Evolutionary conservation across 2,797 vertebrate genomes (phyloP).

Genomic region (Diplodus puntazzo): DNA sequence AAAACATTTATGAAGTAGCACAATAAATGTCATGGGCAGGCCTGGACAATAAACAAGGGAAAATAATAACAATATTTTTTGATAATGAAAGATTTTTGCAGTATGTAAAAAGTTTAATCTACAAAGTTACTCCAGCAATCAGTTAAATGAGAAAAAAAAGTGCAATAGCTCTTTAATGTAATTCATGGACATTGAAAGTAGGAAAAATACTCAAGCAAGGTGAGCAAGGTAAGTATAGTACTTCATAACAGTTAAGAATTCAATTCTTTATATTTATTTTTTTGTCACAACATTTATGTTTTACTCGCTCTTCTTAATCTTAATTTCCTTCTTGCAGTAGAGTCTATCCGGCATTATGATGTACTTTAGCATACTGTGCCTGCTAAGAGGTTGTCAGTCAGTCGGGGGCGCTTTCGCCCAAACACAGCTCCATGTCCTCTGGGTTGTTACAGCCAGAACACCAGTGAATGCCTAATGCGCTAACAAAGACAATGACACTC

Average conservation of each 20-base stretch:
- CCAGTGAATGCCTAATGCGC: slow-evolving; percentile 68
- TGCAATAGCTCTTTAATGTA: neutral
- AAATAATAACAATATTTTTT: no score
- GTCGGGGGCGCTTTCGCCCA: slow-evolving; percentile 36
- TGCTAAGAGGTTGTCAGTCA: slow-evolving; percentile 7
- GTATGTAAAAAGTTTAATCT: neutral
- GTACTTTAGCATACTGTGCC: neutral
- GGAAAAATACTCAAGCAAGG: neutral
- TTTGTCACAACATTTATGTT: neutral
- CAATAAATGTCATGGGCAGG: neutral
- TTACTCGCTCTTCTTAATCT: neutral
- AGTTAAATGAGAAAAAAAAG: neutral
- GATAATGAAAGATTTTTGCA: neutral
- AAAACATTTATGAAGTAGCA: no score
- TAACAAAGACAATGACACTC: slow-evolving; percentile 78
- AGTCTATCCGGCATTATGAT: neutral
- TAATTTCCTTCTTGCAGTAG: neutral
- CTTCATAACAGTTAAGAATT: neutral
- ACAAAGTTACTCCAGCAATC: neutral
- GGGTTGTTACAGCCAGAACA: slow-evolving; percentile 43
- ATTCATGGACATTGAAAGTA: neutral
- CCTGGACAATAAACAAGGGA: no score
- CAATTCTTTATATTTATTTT: no score
- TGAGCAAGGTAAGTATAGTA: neutral
- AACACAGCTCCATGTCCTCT: slow-evolving; percentile 47